Base-by-base conservation (phyloP, 1,140 invertebrate genomes). In the Ips nitidus region DNA sequence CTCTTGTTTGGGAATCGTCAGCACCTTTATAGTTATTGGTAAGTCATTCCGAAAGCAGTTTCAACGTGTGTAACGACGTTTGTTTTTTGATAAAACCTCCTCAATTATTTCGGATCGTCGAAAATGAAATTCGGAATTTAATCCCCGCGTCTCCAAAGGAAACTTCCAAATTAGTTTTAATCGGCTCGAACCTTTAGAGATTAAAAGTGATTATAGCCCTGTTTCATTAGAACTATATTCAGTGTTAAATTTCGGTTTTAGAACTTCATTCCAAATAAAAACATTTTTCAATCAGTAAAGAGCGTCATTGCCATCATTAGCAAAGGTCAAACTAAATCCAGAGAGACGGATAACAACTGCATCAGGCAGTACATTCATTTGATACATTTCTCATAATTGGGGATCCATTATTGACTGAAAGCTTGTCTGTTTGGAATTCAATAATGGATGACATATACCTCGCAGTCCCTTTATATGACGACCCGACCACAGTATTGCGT, bases 1-100 rank as follows among this genome's bases (percentile, higher is more conserved):
- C 73, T 85, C 86, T 2, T 84, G 81, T 43, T 74, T 93, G 2
- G 91, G 91, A 0, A 90, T 93, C 36, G 72, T 87, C 22, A 79
- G 84, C 38, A 93, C 91, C 0, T 75, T 88, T 3, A 81, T 85
- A 7, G 86, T 91, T 1, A 87, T 85, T 2, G 81, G 69, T 71
- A 71, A 71, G 63, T 50, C 22, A 22, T 22, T 22, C 45, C 8
- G 2, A 47, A 22, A 22, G 22, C 22, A 22, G 22, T 22, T 22
- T 22, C 22, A 22, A 22, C 22, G 22, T 22, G 22, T 22, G 22
- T 22, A 22, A 22, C 22, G 22, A 22, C 22, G 22, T 22, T 22
- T 22, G 22, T 22, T 22, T 22, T 22, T 22, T 22, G 22, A 22
- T 22, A 22, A 22, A 22, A 22, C 22, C 22, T 22, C 22, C 22